Base-by-base conservation (phyloP, 2,113 vertebrate species). In the Hepsetus odoe region DNA sequence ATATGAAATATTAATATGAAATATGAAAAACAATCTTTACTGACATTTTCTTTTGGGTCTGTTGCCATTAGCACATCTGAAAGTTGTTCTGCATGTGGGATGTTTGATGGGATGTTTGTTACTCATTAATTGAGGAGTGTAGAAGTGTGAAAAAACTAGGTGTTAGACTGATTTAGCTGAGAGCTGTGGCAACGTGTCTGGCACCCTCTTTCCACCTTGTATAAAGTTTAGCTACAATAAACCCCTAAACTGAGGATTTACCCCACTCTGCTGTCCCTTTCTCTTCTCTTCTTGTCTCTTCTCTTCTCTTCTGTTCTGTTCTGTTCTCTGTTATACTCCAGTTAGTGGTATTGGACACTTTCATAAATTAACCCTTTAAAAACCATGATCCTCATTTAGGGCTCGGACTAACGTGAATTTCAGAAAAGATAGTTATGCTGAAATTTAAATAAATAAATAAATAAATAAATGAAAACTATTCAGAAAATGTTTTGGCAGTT, bases 141-240 rank as follows among this genome's bases (percentile, higher is more conserved):
- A 62, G 30, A 32, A 33, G 58, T 8, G 59, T n/a, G 46, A 20
- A 13, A 70, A 40, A 20, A 40, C 16, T 67, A n/a, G n/a, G 35
- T 22, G 13, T 4, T 38, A 3, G 13, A n/a, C 14, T 26, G 61
- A 8, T 35, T 22, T 24, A 77, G 51, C 59, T 35, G 32, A 20
- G 59, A 44, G 67, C 70, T 82, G 75, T 12, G 16, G 67, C 30
- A 67, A 28, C 20, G n/a, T 69, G 26, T 75, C 42, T 20, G 46
- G 40, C 35, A 42, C 30, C n/a, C 55, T 61, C 62, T 40, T 5
- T 77, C 46, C 64, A 51, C 44, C 35, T 65, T 35, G 16, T 35
- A 55, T 76, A 13, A 51, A 46, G 73, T 32, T 55, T 32, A 71
- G 59, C 70, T 46, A 38, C 53, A 74, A 58, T 66, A 64, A 62